These are phyloP conservation scores for Tonatia bakeri DNA, from an alignment of 2,113 vertebrate species.

Conservation along the genomic window DNA sequence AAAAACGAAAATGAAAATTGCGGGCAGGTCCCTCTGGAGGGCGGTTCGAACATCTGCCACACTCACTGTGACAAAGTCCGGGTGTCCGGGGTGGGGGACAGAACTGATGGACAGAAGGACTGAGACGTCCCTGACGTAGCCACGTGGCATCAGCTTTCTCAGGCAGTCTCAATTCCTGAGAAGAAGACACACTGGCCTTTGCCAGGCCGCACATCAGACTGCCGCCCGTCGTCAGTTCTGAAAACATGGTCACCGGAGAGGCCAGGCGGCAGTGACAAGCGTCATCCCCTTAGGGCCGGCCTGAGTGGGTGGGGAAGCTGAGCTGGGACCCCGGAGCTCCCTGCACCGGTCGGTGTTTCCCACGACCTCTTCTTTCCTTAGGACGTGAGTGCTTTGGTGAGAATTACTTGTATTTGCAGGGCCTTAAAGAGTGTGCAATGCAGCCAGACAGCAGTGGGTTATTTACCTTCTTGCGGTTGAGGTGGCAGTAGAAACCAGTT, in stretches of 20 bases:
- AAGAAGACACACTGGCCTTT: conserved; percentile 2
- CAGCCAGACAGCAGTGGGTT: background rate
- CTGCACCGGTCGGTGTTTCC: fast-evolving
- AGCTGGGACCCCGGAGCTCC: background rate
- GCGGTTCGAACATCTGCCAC: background rate
- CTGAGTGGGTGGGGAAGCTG: background rate
- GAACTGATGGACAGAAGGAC: background rate
- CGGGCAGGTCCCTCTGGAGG: background rate
- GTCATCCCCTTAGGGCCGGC: background rate
- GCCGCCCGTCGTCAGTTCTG: background rate
- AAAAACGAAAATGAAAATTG: background rate
- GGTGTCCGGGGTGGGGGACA: background rate
- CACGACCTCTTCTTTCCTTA: background rate
- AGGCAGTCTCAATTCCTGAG: background rate
- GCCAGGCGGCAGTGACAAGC: background rate
- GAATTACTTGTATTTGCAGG: background rate
- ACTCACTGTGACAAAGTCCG: background rate
- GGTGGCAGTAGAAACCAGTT: background rate
- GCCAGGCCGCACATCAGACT: background rate
- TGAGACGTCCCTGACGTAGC: background rate
- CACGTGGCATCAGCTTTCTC: background rate
- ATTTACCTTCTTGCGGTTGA: background rate
- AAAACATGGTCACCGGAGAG: background rate
- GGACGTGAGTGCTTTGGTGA: background rate
- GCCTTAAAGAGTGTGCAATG: background rate